Percentiles rank a stretch among this genome's conserved stretches.
Evolutionary conservation across 1,140 invertebrate genomes (phyloP).

Genomic region (Sitobion miscanthi): DNA sequence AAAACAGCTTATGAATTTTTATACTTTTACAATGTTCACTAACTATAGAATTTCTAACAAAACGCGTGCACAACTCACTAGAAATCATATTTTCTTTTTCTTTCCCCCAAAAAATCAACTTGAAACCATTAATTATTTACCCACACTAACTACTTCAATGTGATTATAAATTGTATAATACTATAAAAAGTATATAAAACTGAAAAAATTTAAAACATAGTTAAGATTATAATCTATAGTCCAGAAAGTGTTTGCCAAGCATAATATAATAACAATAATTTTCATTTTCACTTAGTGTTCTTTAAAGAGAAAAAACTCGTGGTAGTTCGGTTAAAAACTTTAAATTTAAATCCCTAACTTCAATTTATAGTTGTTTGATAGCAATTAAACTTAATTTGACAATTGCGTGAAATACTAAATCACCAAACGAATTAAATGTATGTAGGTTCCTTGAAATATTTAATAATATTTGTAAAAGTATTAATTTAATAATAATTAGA

Average conservation of each 20-base stretch:
- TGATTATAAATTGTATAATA: neutral
- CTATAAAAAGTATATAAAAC: neutral
- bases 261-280: neutral
- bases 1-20: conserved; percentile 6
- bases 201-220: neutral
- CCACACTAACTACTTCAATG: neutral
- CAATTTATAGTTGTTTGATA: neutral
- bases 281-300: neutral
- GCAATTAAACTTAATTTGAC: neutral
- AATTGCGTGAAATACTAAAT: neutral
- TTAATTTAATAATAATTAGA: neutral
- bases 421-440: neutral
- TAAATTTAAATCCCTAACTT: neutral
- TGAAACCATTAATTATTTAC: neutral
- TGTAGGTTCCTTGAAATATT: neutral
- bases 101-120: neutral
- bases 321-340: neutral
- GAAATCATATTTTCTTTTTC: neutral
- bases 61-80: neutral
- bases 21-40: neutral
- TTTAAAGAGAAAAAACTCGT: neutral
- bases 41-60: neutral
- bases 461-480: neutral
- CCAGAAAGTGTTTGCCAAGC: neutral
- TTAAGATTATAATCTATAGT: neutral